phyloP scores from a whole-genome alignment of 2,797 vertebrate species.

The Meda fulgida region DNA sequence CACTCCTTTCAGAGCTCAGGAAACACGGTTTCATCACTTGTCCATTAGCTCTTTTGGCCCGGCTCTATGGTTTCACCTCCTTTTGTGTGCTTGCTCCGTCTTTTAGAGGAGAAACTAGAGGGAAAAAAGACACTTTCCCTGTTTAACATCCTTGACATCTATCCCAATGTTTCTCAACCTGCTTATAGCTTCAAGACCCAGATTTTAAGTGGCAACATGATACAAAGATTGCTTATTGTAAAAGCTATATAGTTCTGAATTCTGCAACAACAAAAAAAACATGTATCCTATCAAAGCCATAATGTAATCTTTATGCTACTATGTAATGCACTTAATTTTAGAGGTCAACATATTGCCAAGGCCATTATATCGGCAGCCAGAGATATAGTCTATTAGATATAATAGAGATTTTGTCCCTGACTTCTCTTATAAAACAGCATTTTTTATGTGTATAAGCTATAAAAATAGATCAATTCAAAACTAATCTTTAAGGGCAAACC shows the following conservation, averaged over 20 bases:
- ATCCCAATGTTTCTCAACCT: not conserved
- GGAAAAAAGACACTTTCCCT: not conserved
- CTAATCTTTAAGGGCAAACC: not conserved
- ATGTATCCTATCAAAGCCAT: not conserved
- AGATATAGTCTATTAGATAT: too few relatives aligned
- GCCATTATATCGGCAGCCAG: too few relatives aligned
- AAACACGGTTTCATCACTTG: constrained; percentile 41
- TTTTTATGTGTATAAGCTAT: not conserved
- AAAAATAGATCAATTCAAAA: not conserved
- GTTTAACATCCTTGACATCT: not conserved
- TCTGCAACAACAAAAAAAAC: not conserved
- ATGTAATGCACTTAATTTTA: not conserved
- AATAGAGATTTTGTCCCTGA: not conserved
- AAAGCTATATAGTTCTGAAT: not conserved
- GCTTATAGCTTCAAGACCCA: not conserved
- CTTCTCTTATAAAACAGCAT: not conserved
- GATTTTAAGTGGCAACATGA: not conserved
- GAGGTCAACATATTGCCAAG: too few relatives aligned
- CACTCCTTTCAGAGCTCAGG: constrained; percentile 33
- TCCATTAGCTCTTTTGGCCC: constrained; percentile 45
- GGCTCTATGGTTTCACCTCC: constrained; percentile 28
- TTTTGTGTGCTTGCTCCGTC: constrained; percentile 13
- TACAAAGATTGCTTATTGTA: not conserved
- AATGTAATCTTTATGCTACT: not conserved
- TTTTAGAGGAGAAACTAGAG: constrained; percentile 1